Evolutionary conservation across 2,113 vertebrate species (phyloP), one percentile per base, ranked within the genome.

Genomic region (Nibea coibor): DNA sequence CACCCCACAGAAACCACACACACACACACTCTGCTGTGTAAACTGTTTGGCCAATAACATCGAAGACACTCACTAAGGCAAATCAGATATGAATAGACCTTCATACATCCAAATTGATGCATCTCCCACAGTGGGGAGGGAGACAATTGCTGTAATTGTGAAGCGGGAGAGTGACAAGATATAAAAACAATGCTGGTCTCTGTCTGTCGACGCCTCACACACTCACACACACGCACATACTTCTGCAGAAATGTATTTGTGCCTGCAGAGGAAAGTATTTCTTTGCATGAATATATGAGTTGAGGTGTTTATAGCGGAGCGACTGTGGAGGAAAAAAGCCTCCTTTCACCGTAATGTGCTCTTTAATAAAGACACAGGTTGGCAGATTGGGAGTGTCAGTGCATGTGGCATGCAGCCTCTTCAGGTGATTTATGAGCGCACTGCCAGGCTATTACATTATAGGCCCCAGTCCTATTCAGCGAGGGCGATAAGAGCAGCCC

Each of bases 331-430:
- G 15, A 17, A 47, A 24, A 48, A 35, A 70, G 50, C 69, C 63
- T 17, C 75, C 80, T 61, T 75, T 73, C 83, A 79, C 20, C 74
- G 24, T 78, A 85, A 92, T 89, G 74, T 78, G 86, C 59, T 83
- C 84, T 92, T 93, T 93, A 94, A 94, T 94, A 93, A 94, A 93
- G 94, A 93, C 91, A 79, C 85, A 73, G 80, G 86, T 88, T 87
- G 82, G 84, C 87, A 91, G 89, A 90, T 91, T 89, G 83, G 88
- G 82, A 78, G 83, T 91, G 94, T 94, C 93, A 84, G 80, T 89
- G 86, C 80, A 72, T 83, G 88, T 85, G 84, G 85, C 88, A 80
- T 80, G 39, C 87, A 78, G 88, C 83, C 87, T 90, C 88, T 87
- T 82, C 75, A 70, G 80, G 91, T 95, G 95, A 95, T 95, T 94